A percentile compares a stretch with the other conserved stretches of the same genome.
phyloP scores from a whole-genome alignment of 1,140 invertebrate species.

The Pteromalus puparum region DNA sequence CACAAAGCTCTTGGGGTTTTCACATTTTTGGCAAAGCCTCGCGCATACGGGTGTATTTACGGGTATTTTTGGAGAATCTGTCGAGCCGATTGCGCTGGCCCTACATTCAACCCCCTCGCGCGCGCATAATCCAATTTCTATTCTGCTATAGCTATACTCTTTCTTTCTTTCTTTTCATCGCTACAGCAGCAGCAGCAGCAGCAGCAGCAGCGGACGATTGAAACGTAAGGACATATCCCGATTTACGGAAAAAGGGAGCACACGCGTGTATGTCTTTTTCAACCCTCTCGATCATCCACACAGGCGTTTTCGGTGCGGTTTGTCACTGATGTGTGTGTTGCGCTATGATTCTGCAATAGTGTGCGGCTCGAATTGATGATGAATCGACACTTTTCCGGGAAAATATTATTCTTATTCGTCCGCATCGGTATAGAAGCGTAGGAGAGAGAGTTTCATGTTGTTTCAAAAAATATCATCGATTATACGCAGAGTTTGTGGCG shows the following conservation, averaged over 20 bases:
- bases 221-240: slow-evolving; percentile 34
- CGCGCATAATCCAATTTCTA: slow-evolving; percentile 67
- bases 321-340: slow-evolving; percentile 14
- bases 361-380: slow-evolving; percentile 40
- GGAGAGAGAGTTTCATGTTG: slow-evolving; percentile 19
- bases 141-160: slow-evolving; percentile 49
- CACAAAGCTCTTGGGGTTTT: slow-evolving; percentile 56
- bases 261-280: background rate
- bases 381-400: slow-evolving; percentile 32
- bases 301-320: background rate
- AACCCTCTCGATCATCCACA: slow-evolving; percentile 46
- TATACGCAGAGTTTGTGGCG: background rate
- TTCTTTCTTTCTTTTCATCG: slow-evolving; percentile 50
- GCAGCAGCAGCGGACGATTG: slow-evolving; percentile 18
- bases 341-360: slow-evolving; percentile 33
- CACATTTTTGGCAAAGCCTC: slow-evolving; percentile 63
- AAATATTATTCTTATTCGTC: slow-evolving; percentile 44
- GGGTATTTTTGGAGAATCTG: slow-evolving; percentile 70
- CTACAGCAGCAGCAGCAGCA: background rate
- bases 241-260: slow-evolving; percentile 23
- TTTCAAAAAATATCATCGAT: slow-evolving; percentile 40
- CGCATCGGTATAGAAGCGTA: background rate
- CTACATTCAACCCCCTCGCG: slow-evolving; percentile 22
- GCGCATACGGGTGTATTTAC: slow-evolving; percentile 74
- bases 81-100: slow-evolving; percentile 62